phyloP scores from a whole-genome alignment of 2,797 vertebrate genomes.

The Muscicapa comitata region DNA sequence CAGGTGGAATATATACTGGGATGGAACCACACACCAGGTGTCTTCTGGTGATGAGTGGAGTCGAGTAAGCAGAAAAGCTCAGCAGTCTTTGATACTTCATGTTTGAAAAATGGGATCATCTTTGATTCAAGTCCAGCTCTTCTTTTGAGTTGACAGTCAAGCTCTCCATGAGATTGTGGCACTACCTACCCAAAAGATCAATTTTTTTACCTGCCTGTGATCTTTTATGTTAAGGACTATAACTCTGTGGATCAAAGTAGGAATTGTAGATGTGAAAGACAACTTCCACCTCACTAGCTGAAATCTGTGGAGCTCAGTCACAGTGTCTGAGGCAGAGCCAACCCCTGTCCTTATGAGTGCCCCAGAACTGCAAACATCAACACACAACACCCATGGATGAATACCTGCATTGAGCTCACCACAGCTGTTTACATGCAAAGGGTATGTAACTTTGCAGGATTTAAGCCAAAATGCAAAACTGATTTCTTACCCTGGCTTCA shows the following conservation, averaged over 20 bases:
- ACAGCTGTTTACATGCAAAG: background rate
- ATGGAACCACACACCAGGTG: background rate
- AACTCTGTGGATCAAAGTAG: background rate
- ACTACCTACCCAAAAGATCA: background rate
- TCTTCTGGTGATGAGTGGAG: background rate
- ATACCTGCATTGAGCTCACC: background rate
- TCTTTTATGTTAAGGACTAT: background rate
- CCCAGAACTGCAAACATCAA: background rate
- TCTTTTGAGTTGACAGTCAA: background rate
- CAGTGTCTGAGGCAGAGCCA: background rate
- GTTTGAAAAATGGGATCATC: background rate
- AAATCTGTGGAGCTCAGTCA: fast-evolving
- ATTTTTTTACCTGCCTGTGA: background rate
- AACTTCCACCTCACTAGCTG: background rate
- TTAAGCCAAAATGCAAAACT: background rate
- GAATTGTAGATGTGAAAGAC: background rate
- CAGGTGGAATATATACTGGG: background rate
- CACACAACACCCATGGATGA: background rate
- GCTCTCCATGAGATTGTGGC: background rate
- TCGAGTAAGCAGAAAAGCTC: background rate
- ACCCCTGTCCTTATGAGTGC: background rate
- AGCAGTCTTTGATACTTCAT: background rate
- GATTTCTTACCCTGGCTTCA: background rate
- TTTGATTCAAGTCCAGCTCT: background rate
- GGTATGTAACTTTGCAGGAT: background rate